These are phyloP conservation scores for Tortricodes alternella DNA, from an alignment of 2,888 invertebrate species.

Conservation along the genomic window DNA sequence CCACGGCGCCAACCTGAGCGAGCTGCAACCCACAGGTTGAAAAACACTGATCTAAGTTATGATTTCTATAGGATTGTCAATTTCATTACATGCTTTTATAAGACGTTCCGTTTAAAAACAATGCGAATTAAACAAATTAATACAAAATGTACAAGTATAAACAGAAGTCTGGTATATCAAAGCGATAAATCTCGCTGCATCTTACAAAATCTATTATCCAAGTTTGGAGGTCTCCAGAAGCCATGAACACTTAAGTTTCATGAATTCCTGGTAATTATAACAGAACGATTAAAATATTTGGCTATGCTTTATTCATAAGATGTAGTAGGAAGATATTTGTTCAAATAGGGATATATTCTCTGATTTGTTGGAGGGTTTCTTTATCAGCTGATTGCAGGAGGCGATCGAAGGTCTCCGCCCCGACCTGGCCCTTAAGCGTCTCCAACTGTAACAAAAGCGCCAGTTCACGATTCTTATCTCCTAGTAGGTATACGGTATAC, in stretches of 20 bases:
- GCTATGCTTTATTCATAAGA: constrained; percentile 1
- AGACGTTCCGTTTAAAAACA: constrained; percentile 1
- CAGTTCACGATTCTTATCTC: not conserved
- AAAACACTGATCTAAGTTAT: no score
- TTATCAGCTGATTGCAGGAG: constrained; percentile 88
- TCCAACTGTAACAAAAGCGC: constrained; percentile 80
- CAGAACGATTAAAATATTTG: no score
- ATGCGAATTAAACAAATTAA: constrained; percentile 7
- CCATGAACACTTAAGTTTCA: not conserved
- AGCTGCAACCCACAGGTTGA: no score
- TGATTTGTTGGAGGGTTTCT: constrained; percentile 87
- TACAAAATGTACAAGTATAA: constrained; percentile 28
- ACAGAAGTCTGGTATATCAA: not conserved
- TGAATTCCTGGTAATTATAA: not conserved
- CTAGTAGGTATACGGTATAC: not conserved
- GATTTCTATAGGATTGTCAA: not conserved
- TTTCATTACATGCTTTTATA: not conserved
- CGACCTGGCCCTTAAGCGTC: constrained; percentile 88
- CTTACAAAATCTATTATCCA: not conserved
- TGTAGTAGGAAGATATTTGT: constrained; percentile 13
- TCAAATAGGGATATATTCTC: constrained; percentile 82
- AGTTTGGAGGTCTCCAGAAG: no score
- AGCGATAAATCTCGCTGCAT: not conserved
- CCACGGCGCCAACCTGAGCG: no score
- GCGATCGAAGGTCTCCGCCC: constrained; percentile 88